phyloP scores from a whole-genome alignment of 2,888 invertebrate species.

The Cephus rjabovi region DNA sequence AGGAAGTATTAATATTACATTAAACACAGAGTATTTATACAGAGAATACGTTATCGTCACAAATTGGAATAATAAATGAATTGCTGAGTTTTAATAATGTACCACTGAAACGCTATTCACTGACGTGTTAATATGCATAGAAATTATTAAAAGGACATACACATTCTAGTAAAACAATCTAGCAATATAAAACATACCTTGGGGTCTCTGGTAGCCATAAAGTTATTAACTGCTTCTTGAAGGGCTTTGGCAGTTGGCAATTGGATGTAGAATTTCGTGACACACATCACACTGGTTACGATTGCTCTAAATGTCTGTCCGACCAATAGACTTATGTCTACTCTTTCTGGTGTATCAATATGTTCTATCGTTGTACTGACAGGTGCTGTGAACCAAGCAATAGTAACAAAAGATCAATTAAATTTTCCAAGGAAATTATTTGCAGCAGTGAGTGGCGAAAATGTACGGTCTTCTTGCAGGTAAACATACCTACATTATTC shows the following conservation, averaged over 20 bases:
- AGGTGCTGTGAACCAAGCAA: not conserved
- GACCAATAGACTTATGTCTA: slow-evolving; percentile 64
- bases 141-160: slow-evolving; percentile 13
- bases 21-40: not conserved
- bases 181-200: slow-evolving; percentile 41
- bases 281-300: slow-evolving; percentile 64
- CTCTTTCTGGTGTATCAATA: slow-evolving; percentile 24
- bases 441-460: not conserved
- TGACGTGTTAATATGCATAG: not conserved
- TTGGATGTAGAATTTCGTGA: slow-evolving; percentile 66
- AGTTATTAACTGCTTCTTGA: slow-evolving; percentile 46
- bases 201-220: slow-evolving; percentile 47
- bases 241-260: slow-evolving; percentile 60
- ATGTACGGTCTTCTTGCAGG: not conserved
- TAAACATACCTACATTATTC: slow-evolving; percentile 26
- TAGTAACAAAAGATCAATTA: not conserved
- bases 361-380: not conserved
- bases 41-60: not conserved
- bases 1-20: not conserved
- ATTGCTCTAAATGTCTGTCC: slow-evolving; percentile 66
- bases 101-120: not conserved
- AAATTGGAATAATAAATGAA: not conserved
- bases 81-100: not conserved
- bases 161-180: not conserved
- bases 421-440: not conserved